Percentiles rank a stretch among this genome's conserved stretches.
Evolutionary conservation across 2,797 vertebrate species (phyloP).

Genomic region (Hipposideros larvatus): DNA sequence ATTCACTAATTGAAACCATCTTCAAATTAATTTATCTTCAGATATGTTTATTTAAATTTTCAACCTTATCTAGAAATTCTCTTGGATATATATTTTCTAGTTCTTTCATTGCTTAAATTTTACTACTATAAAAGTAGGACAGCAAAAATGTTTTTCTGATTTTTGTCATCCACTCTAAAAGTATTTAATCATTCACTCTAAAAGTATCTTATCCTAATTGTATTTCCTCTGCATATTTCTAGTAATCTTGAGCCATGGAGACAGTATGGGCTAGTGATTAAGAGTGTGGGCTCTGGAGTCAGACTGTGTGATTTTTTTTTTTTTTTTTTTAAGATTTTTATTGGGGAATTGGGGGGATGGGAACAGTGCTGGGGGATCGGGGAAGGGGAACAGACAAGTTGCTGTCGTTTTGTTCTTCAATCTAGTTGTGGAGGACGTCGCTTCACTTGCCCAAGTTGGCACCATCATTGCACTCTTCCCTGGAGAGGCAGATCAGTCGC

Average conservation of each 20-base stretch:
- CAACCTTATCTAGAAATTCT: conserved; percentile 15
- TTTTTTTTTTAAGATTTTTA: no score
- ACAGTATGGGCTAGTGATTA: not conserved
- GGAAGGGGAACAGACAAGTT: no score
- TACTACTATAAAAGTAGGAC: not conserved
- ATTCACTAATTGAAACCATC: not conserved
- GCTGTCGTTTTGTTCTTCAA: no score
- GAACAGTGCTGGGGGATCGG: no score
- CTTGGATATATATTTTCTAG: not conserved
- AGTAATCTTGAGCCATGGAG: conserved; percentile 36
- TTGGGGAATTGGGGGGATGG: no score
- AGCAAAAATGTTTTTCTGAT: conserved; percentile 32
- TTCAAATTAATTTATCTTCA: conserved; percentile 28
- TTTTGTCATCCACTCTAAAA: conserved; percentile 12
- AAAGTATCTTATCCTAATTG: not conserved
- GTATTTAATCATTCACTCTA: not conserved
- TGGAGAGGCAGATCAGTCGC: no score
- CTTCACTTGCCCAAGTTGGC: no score
- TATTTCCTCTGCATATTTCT: conserved; percentile 27
- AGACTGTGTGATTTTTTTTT: not conserved
- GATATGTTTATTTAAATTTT: conserved; percentile 37
- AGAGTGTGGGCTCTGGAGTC: not conserved
- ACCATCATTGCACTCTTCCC: no score
- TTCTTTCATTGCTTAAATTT: conserved; percentile 41
- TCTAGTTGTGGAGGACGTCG: no score